A percentile compares a stretch with the other conserved stretches of the same genome.
phyloP scores from a whole-genome alignment of 2,888 invertebrate genomes.

The Argyra leucocephala region DNA sequence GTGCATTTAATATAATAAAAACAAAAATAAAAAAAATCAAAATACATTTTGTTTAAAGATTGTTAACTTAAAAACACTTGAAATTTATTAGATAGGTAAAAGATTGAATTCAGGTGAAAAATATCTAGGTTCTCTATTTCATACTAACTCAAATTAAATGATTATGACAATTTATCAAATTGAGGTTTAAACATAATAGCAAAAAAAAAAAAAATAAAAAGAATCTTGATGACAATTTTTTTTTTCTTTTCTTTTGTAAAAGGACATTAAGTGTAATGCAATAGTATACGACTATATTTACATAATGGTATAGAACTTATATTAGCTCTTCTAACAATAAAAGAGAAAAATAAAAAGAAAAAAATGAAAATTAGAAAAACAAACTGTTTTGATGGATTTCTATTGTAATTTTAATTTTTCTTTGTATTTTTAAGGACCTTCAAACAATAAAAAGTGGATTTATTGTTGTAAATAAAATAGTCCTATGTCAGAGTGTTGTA shows the following conservation, averaged over 20 bases:
- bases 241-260: neutral
- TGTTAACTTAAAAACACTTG: neutral
- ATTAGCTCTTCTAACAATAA: neutral
- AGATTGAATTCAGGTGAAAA: neutral
- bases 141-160: neutral
- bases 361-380: neutral
- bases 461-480: neutral
- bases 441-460: neutral
- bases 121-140: too few species aligned
- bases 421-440: neutral
- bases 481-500: too few species aligned
- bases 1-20: neutral
- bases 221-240: neutral
- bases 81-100: neutral
- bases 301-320: neutral
- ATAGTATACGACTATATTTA: too few species aligned
- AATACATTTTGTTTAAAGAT: neutral
- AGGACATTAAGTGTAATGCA: neutral
- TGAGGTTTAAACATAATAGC: neutral
- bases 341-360: neutral
- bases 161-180: constrained; percentile 1
- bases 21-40: neutral
- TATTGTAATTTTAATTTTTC: neutral
- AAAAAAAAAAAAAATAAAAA: neutral
- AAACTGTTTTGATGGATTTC: neutral